phyloP scores from a whole-genome alignment of 2,888 invertebrate species.

The Amphipoea oculea region DNA sequence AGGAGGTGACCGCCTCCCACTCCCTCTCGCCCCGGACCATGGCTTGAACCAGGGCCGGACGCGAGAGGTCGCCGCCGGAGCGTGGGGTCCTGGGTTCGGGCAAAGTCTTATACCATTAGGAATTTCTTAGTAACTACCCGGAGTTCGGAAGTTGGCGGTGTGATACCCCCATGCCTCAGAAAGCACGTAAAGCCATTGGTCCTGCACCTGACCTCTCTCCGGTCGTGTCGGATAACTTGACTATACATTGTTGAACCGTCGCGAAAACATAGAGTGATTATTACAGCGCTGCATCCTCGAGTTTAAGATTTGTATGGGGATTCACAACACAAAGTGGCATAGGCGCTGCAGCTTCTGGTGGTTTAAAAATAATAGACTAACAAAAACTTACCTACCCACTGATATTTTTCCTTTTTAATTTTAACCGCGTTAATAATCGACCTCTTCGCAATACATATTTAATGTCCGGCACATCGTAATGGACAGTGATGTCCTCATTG shows the following conservation, averaged over 20 bases:
- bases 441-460: slow-evolving; percentile 49
- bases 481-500: slow-evolving; percentile 25
- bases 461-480: slow-evolving; percentile 21
- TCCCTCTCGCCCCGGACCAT: too few relatives aligned
- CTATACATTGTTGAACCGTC: not conserved
- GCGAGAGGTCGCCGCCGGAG: too few relatives aligned
- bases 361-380: slow-evolving; percentile 3
- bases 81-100: too few relatives aligned
- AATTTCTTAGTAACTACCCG: too few relatives aligned
- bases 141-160: too few relatives aligned
- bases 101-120: too few relatives aligned
- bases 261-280: not conserved
- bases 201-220: not conserved
- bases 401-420: not conserved
- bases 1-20: too few relatives aligned
- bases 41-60: too few relatives aligned
- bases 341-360: not conserved
- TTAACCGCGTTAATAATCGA: slow-evolving; percentile 18
- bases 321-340: not conserved
- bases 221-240: not conserved
- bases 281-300: not conserved
- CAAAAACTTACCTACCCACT: not conserved
- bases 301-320: too few relatives aligned
- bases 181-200: not conserved
- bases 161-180: not conserved